Percentiles rank a stretch among this genome's conserved stretches.
Evolutionary conservation across 2,113 vertebrate genomes (phyloP).

Genomic region (Ellobius talpinus): DNA sequence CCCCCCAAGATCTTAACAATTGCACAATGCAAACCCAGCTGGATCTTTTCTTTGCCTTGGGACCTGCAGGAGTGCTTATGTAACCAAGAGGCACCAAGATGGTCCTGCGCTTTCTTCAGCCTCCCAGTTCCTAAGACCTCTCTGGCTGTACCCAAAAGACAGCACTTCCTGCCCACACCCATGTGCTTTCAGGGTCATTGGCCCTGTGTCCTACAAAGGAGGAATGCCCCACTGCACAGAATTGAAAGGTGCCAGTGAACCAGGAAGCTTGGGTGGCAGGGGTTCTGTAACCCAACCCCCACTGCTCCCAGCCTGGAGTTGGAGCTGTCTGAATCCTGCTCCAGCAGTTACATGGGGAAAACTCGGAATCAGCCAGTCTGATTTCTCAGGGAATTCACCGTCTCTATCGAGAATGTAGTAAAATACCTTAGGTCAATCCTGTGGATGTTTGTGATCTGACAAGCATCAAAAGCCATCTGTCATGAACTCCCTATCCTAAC

Average conservation of each 20-base stretch:
- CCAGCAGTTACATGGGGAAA: background rate
- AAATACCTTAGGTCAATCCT: background rate
- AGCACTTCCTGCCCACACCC: background rate
- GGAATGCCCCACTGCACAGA: background rate
- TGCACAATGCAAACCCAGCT: background rate
- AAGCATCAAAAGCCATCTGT: background rate
- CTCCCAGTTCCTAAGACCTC: background rate
- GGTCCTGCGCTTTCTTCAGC: background rate
- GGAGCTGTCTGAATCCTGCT: background rate
- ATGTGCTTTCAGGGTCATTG: background rate
- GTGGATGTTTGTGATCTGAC: constrained; percentile 12
- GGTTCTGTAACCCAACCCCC: background rate
- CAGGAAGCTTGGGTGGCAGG: background rate
- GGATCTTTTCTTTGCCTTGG: background rate
- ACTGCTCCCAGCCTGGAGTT: background rate
- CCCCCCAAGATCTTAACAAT: background rate
- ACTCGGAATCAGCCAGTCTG: background rate
- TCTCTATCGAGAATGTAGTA: background rate
- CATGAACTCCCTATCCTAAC: background rate
- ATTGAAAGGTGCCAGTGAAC: background rate
- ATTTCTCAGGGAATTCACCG: background rate
- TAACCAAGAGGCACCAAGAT: background rate
- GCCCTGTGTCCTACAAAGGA: background rate
- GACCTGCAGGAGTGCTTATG: background rate
- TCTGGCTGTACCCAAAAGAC: background rate